Evolutionary conservation across 1,140 invertebrate genomes (phyloP), one percentile per base, ranked within the genome.

Genomic region (Drosophila neocordata): DNA sequence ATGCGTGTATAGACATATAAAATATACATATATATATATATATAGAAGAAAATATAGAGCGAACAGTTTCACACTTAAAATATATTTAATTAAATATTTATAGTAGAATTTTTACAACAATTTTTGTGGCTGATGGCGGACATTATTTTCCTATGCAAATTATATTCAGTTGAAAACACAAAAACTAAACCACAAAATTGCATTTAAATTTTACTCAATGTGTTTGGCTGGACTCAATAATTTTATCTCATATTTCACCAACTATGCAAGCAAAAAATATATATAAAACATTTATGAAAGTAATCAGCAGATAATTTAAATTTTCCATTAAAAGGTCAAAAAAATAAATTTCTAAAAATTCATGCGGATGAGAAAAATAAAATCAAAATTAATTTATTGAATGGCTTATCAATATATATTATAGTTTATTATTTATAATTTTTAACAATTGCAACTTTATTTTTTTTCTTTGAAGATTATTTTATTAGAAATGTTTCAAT

Each of bases 61-160:
- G 38, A 41, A 41, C 13, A 1, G 4, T 18, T 48, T 48, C 41
- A 48, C 41, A 48, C 41, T 48, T 48, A 34, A 77, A 77, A 51
- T 65, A 76, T 68, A 53, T 77, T 80, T 67, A 85, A 80, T 85
- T 85, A 84, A 77, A 77, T 85, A 76, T 84, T 73, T 85, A 85
- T 85, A 63, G 65, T 56, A 80, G 77, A 68, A 73, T 85, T 57
- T 60, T 73, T 44, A 56, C 53, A 41, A 22, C 52, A 73, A 18
- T 11, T 55, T 35, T 24, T 20, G 34, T 64, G 20, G 38, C 38
- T 61, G 34, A 73, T 73, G 53, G 18, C 70, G 53, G 69, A 73
- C 41, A 48, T 44, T 41, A 58, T 60, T 73, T 73, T 20, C 56
- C 35, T 53, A 61, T 67, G 69, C 61, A 55, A 61, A 65, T 84